phyloP scores from a whole-genome alignment of 2,113 vertebrate species.

The Nicator chloris region DNA sequence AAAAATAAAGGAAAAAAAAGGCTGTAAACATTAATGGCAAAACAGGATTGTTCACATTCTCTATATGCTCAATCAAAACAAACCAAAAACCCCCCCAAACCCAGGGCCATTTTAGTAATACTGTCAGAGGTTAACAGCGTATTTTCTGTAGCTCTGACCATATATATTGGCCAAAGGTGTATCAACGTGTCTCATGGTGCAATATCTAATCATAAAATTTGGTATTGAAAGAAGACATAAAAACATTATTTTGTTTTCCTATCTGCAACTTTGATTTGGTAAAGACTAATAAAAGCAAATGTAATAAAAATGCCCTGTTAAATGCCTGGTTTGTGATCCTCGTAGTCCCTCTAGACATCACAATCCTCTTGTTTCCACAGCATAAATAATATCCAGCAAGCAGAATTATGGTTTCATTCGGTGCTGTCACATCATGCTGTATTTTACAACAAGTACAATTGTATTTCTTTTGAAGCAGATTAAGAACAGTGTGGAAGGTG shows the following conservation, averaged over 20 bases:
- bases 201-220: slow-evolving; percentile 22
- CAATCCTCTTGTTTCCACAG: slow-evolving; percentile 19
- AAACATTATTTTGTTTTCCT: slow-evolving; percentile 33
- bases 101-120: neutral
- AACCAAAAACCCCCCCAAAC: neutral
- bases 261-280: slow-evolving; percentile 15
- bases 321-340: slow-evolving; percentile 48
- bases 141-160: neutral
- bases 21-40: neutral
- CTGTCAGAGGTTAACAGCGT: neutral
- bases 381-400: slow-evolving; percentile 55
- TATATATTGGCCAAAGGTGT: neutral
- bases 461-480: slow-evolving; percentile 47
- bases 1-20: neutral
- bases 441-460: slow-evolving; percentile 35
- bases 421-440: slow-evolving; percentile 36
- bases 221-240: slow-evolving; percentile 4
- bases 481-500: slow-evolving; percentile 24
- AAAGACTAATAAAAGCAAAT: slow-evolving; percentile 45
- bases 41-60: neutral
- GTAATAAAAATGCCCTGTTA: slow-evolving; percentile 46
- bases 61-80: neutral
- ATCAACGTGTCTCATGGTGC: neutral
- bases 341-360: slow-evolving; percentile 25
- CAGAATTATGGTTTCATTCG: slow-evolving; percentile 54